Base-by-base conservation (phyloP, 2,113 vertebrate species). In the Fregetta grallaria region DNA sequence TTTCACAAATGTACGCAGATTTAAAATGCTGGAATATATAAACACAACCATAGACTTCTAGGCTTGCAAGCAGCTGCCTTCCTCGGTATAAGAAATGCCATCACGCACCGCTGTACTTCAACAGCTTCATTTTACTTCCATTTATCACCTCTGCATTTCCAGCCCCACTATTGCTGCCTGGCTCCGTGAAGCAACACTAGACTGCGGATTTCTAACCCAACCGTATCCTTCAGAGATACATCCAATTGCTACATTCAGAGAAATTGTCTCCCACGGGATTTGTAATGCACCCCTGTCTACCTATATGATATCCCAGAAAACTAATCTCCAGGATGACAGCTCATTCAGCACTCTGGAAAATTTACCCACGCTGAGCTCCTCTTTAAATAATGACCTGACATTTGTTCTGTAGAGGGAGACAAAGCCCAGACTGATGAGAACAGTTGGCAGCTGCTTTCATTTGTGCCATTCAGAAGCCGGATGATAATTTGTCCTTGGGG, bases 361-460 rank as follows among this genome's bases (percentile, higher is more conserved):
- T 95, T 70, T 95, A 95, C 91, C 77, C 84, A 73, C 1, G 3
- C 84, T 53, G 71, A 92, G 66, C 30, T 88, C 91, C 42, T 85
- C 70, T 94, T 92, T 92, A 94, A 97, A 91, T 95, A 96, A 97
- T 95, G 91, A 96, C 94, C 91, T 96, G 94, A 92, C 91, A 91
- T 95, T 97, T 95, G 96, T 94, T 97, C 97, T 97, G 89, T 94
- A 97, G 97, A 97, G 96, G 96, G 97, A 97, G 97, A 97, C 96
- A 97, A 97, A 97, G 96, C 92, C 91, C 92, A 79, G 91, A 76
- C 84, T 88, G 97, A 95, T 92, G 96, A 94, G 84, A 96, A 94
- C 34, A 72, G 49, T 85, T 96, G 97, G 94, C 95, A 96, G 92
- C 95, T 94, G 94, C 94, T 96, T 95, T 95, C 94, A 90, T 89